These are phyloP conservation scores for Prunella fulvescens DNA, from an alignment of 2,113 vertebrate species.

Conservation along the genomic window DNA sequence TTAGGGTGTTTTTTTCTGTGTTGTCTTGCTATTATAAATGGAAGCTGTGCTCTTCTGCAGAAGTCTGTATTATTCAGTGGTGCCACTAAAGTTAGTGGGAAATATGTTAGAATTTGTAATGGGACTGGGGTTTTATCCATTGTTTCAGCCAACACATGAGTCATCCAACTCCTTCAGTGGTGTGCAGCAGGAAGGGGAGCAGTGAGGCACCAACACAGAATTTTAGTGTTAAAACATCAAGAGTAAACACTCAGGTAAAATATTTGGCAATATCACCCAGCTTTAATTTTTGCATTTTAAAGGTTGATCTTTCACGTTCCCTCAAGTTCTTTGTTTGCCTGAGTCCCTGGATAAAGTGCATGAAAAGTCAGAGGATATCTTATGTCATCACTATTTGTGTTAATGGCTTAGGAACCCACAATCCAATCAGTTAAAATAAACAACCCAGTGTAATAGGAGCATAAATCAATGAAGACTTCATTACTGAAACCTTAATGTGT, in stretches of 20 bases:
- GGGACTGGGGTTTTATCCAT: not conserved
- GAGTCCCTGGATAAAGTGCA: slow-evolving; percentile 10
- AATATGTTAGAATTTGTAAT: not conserved
- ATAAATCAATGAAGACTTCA: slow-evolving; percentile 69
- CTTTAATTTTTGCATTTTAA: slow-evolving; percentile 34
- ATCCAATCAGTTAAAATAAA: slow-evolving; percentile 69
- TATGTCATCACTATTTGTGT: slow-evolving; percentile 65
- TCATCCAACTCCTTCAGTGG: not conserved
- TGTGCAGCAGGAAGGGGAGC: not conserved
- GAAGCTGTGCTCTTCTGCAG: not conserved
- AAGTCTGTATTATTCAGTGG: not conserved
- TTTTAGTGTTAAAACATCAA: not conserved
- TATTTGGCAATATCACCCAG: not conserved
- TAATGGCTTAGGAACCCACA: slow-evolving; percentile 65
- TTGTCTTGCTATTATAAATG: not conserved
- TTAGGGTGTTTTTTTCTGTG: not conserved
- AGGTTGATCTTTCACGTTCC: not conserved
- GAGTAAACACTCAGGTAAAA: slow-evolving; percentile 8
- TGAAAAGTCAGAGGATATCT: slow-evolving; percentile 34
- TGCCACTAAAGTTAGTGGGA: not conserved
- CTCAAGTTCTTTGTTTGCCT: slow-evolving; percentile 23
- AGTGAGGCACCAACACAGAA: not conserved
- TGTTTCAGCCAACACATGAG: not conserved
- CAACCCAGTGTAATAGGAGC: slow-evolving; percentile 57
- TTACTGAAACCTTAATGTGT: slow-evolving; percentile 66